Base-by-base conservation (phyloP, 2,888 invertebrate genomes). In the Phyllotreta cruciferae region DNA sequence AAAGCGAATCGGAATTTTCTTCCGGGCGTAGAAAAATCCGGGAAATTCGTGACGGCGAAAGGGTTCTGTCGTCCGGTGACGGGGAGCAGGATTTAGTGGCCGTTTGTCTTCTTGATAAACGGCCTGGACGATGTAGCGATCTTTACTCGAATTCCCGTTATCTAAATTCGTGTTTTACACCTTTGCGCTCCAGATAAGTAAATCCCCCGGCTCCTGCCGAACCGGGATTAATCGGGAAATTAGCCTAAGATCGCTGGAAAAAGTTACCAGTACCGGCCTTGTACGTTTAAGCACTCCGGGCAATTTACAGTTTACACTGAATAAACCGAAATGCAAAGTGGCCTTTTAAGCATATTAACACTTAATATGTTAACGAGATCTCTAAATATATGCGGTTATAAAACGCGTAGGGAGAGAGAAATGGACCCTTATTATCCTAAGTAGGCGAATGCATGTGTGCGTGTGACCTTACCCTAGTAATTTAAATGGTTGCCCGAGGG, bases 81-180 rank as follows among this genome's bases (percentile, higher is more conserved):
- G 70, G 68, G 71, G 73, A 77, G 74, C 72, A 74, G 72, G 77
- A 77, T 77, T 78, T 77, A 77, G 75, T 76, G 76, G 73, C 76
- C 75, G 76, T 78, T 77, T 76, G 76, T 78, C 77, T 77, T 74
- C 65, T 75, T 77, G 76, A 77, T 77, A 73, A 75, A 77, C 74
- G 74, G 70, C 60, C 64, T 10, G 39, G 38, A 34, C 54, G 42
- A n/a, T 35, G 44, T 8, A 44, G 34, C 56, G 56, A 44, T 56
- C 53, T 41, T 63, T 65, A 70, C 69, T 71, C 72, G 70, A 67
- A 70, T 71, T 66, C 62, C 72, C 64, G 70, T 73, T 73, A 73
- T 73, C 74, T 72, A 72, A 24, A 73, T 72, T 72, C 73, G 67
- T 72, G 73, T 73, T 72, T 72, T 73, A 69, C 73, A 74, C 72